A percentile compares a stretch with the other conserved stretches of the same genome.
phyloP scores from a whole-genome alignment of 2,888 invertebrate species.

The Scaptomyza tumidula region DNA sequence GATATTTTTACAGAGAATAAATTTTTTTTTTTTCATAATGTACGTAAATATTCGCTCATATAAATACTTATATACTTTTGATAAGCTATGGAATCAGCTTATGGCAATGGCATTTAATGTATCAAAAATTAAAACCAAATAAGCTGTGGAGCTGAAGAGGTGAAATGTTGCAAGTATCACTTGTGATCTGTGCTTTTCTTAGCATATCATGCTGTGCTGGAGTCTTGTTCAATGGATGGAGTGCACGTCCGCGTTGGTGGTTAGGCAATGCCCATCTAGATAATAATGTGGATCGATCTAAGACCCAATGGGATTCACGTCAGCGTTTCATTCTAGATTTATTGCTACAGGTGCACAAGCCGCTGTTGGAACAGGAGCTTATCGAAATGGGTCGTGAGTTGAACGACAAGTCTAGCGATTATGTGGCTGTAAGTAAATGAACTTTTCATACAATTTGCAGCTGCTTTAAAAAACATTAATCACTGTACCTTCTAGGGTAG shows the following conservation, averaged over 20 bases:
- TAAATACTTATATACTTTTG: slow-evolving; percentile 8
- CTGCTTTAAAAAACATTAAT: no score
- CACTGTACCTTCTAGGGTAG: slow-evolving; percentile 33
- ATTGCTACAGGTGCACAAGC: slow-evolving; percentile 74
- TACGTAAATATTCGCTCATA: no score
- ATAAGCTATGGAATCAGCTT: slow-evolving; percentile 27
- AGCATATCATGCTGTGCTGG: not conserved
- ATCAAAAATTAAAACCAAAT: not conserved
- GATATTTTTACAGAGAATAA: not conserved
- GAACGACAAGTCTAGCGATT: slow-evolving; percentile 52
- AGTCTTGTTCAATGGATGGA: slow-evolving; percentile 26
- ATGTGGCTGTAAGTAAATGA: slow-evolving; percentile 47
- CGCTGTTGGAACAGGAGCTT: slow-evolving; percentile 64
- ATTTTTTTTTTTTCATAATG: no score
- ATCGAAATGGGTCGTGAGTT: slow-evolving; percentile 56
- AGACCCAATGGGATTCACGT: slow-evolving; percentile 21
- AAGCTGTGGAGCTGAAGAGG: not conserved
- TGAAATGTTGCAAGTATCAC: slow-evolving; percentile 37
- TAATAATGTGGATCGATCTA: not conserved
- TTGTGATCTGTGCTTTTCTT: slow-evolving; percentile 23
- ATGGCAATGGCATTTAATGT: not conserved
- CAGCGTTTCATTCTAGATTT: slow-evolving; percentile 70
- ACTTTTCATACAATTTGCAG: no score
- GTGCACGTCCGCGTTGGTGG: slow-evolving; percentile 24
- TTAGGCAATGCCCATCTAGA: not conserved